Conservation (phyloP, 2,888 invertebrate species). For the Plemyria rubiginata region DNA sequence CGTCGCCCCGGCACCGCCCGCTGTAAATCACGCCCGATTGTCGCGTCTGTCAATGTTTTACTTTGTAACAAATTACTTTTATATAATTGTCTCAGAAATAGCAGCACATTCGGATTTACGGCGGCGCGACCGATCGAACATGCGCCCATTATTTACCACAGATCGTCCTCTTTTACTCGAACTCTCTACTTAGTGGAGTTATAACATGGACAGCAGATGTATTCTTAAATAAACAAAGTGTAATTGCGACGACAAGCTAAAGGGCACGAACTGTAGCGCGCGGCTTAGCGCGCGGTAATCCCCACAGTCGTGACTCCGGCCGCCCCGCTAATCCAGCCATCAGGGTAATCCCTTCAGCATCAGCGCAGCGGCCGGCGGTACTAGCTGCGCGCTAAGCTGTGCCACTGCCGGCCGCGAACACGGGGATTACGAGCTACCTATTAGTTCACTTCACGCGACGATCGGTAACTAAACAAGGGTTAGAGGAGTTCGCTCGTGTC, state of each 20-base stretch:
- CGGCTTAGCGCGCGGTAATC: constrained; percentile 38
- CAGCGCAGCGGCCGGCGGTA: background rate
- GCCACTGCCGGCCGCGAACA: constrained; percentile 3
- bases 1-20: constrained; percentile 46
- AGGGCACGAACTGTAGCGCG: constrained; percentile 36
- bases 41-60: constrained; percentile 41
- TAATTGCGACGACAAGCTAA: constrained; percentile 22
- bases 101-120: constrained; percentile 17
- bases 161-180: background rate
- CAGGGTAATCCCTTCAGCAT: constrained; percentile 25
- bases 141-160: constrained; percentile 5
- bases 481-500: constrained; percentile 9
- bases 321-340: constrained; percentile 29
- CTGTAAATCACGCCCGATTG: constrained; percentile 46
- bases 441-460: constrained; percentile 21
- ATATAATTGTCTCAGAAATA: constrained; percentile 43
- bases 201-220: background rate
- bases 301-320: constrained; percentile 17
- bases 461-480: constrained; percentile 40
- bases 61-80: constrained; percentile 40
- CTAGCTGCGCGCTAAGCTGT: constrained; percentile 6
- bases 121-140: constrained; percentile 3
- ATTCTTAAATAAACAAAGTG: constrained; percentile 6
- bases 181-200: too few species aligned
- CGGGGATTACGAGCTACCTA: constrained; percentile 28